These are phyloP conservation scores for Nomada fabriciana DNA, from an alignment of 2,888 invertebrate species.

Conservation along the genomic window DNA sequence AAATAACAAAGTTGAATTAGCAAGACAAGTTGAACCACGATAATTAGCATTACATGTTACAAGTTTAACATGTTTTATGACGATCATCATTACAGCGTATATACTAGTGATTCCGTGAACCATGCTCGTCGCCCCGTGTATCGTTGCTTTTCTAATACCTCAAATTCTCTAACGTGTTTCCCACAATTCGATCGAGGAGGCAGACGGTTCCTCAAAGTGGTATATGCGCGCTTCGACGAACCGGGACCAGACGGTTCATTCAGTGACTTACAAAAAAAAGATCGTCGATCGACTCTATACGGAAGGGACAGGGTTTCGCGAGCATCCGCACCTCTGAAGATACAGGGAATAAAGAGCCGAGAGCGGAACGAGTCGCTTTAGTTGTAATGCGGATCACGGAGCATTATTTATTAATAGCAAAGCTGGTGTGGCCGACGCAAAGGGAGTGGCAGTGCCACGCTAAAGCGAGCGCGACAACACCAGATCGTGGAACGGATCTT, in stretches of 20 bases:
- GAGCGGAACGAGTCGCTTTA: conserved; percentile 67
- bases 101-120: conserved; percentile 21
- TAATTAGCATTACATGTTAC: neutral
- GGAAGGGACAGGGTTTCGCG: conserved; percentile 47
- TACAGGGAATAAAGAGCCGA: conserved; percentile 44
- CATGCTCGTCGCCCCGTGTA: neutral
- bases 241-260: conserved; percentile 15
- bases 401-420: conserved; percentile 82
- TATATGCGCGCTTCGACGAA: conserved; percentile 14
- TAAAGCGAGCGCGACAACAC: conserved; percentile 77
- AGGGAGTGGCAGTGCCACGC: conserved; percentile 79
- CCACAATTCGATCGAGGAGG: neutral
- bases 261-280: conserved; percentile 30
- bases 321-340: conserved; percentile 31
- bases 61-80: neutral
- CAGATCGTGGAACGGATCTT: conserved; percentile 73
- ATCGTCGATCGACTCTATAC: conserved; percentile 36
- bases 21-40: neutral
- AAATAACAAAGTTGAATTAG: neutral
- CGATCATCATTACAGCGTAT: neutral
- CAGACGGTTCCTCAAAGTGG: conserved; percentile 12
- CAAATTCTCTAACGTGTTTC: conserved; percentile 21
- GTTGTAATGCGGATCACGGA: conserved; percentile 74
- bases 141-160: conserved; percentile 33
- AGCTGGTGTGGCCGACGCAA: conserved; percentile 71